Evolutionary conservation across 2,888 invertebrate species (phyloP).

Genomic region (Loripinus fragilis): DNA sequence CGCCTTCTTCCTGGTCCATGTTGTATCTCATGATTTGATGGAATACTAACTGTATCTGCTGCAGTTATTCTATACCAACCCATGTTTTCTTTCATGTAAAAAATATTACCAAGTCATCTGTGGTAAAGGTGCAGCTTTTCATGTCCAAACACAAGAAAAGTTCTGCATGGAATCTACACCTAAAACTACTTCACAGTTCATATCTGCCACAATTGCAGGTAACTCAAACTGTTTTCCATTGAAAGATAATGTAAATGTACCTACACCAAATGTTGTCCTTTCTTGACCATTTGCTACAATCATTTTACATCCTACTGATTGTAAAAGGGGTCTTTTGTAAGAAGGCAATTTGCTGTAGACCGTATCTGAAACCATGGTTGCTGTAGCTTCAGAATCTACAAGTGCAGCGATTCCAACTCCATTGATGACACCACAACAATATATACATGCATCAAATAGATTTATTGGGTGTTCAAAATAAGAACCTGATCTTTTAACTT

Average conservation of each 20-base stretch:
- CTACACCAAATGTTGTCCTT: too few species aligned
- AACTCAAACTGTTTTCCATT: too few species aligned
- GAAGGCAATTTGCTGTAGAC: background rate
- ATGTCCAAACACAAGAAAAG: background rate
- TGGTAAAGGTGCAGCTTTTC: background rate
- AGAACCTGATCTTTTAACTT: background rate
- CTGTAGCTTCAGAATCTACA: background rate
- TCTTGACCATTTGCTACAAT: constrained; percentile 6
- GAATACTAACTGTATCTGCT: background rate
- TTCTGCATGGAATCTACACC: background rate
- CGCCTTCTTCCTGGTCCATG: too few species aligned
- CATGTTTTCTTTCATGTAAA: background rate
- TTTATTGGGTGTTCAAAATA: background rate
- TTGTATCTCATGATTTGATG: background rate
- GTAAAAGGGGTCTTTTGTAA: background rate
- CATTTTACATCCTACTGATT: background rate
- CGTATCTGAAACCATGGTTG: background rate
- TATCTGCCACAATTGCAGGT: too few species aligned
- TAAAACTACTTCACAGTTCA: too few species aligned
- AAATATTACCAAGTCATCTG: background rate
- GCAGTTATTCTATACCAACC: constrained; percentile 8
- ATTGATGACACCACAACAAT: background rate
- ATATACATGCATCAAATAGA: background rate
- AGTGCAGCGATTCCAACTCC: constrained; percentile 7
- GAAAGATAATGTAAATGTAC: too few species aligned